Evolutionary conservation across 2,888 invertebrate species (phyloP).

Genomic region (Parasteatoda lunata): DNA sequence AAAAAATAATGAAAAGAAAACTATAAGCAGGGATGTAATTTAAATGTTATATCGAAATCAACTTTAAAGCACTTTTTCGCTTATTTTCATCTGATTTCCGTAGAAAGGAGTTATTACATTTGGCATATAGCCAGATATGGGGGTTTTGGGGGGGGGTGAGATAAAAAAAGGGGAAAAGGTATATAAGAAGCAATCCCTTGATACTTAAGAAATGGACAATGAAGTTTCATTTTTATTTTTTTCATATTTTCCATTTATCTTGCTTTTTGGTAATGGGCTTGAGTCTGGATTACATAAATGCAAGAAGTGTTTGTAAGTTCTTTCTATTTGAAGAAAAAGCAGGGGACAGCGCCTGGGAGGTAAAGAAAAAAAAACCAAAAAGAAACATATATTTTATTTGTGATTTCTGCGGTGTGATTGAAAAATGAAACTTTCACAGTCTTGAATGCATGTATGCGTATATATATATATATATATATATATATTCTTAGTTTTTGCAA

Average conservation of each 20-base stretch:
- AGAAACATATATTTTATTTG: conserved; percentile 47
- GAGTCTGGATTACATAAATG: conserved; percentile 53
- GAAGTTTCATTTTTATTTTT: conserved; percentile 48
- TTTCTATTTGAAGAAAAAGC: no score
- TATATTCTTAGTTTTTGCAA: conserved; percentile 45
- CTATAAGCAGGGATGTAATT: conserved; percentile 62
- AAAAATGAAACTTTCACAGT: conserved; percentile 48
- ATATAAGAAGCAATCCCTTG: conserved; percentile 62
- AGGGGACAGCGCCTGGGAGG: no score
- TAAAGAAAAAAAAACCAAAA: conserved; percentile 25
- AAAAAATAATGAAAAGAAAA: conserved; percentile 17
- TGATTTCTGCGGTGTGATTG: conserved; percentile 49
- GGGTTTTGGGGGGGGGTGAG: conserved; percentile 17
- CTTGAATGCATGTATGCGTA: not conserved
- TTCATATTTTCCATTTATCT: conserved; percentile 65
- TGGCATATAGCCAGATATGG: conserved; percentile 46
- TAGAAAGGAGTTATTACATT: conserved; percentile 59
- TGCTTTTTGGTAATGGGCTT: conserved; percentile 64
- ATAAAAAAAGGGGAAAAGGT: conserved; percentile 51
- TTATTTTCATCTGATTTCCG: not conserved
- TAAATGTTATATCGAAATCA: conserved; percentile 67
- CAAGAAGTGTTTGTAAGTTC: not conserved
- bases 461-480: not conserved
- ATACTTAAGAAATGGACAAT: conserved; percentile 60
- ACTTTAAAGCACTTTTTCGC: conserved; percentile 55